Evolutionary conservation across 2,797 vertebrate species (phyloP).

Genomic region (Gorsachius magnificus): DNA sequence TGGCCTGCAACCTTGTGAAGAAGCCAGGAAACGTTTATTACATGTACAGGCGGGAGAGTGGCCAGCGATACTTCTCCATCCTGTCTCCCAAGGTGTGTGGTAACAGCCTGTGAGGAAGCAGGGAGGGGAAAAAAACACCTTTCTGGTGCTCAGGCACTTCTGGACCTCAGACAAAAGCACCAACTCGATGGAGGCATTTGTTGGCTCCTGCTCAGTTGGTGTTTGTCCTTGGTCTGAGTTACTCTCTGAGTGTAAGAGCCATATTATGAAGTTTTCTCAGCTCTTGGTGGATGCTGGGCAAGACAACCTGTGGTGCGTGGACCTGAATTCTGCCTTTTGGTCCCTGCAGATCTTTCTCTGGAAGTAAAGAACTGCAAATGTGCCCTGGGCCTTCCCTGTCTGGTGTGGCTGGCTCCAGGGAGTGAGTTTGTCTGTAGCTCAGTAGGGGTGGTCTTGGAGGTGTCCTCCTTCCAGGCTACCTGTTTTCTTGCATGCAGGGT

Average conservation of each 20-base stretch:
- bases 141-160: background rate
- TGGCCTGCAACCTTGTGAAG: slow-evolving; percentile 94
- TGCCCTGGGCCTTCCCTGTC: background rate
- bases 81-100: slow-evolving; percentile 88
- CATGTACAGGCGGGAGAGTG: slow-evolving; percentile 87
- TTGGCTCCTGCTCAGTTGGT: background rate
- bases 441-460: background rate
- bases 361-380: rapidly evolving
- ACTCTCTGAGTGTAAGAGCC: background rate
- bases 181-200: background rate
- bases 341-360: background rate
- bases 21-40: slow-evolving; percentile 94
- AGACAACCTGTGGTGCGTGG: background rate
- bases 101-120: background rate
- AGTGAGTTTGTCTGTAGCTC: background rate
- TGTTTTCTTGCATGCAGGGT: background rate
- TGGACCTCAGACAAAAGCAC: background rate
- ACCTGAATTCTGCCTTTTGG: background rate
- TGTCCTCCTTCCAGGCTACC: background rate
- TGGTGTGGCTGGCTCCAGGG: background rate
- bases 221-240: background rate
- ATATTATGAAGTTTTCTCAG: background rate
- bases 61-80: slow-evolving; percentile 95
- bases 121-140: rapidly evolving
- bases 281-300: background rate